These are phyloP conservation scores for Phainopepla nitens DNA, from an alignment of 2,113 vertebrate species.

Conservation along the genomic window DNA sequence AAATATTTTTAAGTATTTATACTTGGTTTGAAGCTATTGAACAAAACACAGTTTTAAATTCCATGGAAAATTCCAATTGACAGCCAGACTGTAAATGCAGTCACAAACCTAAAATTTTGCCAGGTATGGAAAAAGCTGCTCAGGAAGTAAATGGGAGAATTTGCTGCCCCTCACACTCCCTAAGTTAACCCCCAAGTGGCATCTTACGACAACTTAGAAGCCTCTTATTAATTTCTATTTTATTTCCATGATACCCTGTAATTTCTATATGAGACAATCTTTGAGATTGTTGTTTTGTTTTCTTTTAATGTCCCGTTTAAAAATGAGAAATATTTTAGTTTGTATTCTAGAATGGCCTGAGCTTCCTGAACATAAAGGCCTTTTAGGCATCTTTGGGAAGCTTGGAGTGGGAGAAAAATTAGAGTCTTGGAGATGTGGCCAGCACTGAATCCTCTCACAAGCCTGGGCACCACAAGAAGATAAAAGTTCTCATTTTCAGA, in stretches of 20 bases:
- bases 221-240: background rate
- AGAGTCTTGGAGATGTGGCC: background rate
- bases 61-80: background rate
- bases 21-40: background rate
- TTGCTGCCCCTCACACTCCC: background rate
- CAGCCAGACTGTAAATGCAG: background rate
- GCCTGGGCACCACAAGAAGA: background rate
- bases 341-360: background rate
- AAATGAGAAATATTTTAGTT: background rate
- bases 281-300: background rate
- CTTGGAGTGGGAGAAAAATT: background rate
- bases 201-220: background rate
- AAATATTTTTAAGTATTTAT: background rate
- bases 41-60: background rate
- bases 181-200: background rate
- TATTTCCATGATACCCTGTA: background rate
- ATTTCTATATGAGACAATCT: background rate
- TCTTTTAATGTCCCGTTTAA: background rate
- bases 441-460: background rate
- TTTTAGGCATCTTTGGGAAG: background rate
- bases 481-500: background rate
- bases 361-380: background rate
- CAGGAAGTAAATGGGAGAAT: background rate
- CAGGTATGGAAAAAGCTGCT: background rate
- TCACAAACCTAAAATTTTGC: background rate